A percentile compares a stretch with the other conserved stretches of the same genome.
These are phyloP conservation scores for Moxostoma hubbsi DNA, from an alignment of 2,797 vertebrate genomes.

Conservation along the genomic window DNA sequence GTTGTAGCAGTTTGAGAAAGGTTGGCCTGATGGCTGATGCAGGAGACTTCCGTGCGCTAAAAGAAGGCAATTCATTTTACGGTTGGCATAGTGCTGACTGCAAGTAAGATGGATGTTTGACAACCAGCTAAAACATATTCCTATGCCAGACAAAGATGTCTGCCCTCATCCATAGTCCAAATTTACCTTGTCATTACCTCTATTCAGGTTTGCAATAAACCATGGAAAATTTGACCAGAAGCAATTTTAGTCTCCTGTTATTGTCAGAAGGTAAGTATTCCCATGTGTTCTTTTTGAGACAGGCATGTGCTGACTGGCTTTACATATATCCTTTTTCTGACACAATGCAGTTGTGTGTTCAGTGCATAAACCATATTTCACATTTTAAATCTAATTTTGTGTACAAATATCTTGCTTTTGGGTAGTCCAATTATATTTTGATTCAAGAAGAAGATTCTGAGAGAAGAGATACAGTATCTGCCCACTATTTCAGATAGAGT, in stretches of 20 bases:
- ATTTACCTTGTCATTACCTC: slow-evolving; percentile 53
- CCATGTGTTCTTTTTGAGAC: slow-evolving; percentile 34
- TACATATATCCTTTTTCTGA: slow-evolving; percentile 45
- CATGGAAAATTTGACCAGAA: slow-evolving; percentile 60
- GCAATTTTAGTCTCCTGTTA: slow-evolving; percentile 55
- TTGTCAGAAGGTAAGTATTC: slow-evolving; percentile 55
- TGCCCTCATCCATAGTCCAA: slow-evolving; percentile 15
- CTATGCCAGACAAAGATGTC: slow-evolving; percentile 44
- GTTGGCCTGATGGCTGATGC: no score
- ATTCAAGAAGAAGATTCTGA: no score
- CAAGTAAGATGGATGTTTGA: slow-evolving; percentile 47
- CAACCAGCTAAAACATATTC: slow-evolving; percentile 32
- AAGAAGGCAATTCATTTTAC: neutral
- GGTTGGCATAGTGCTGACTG: slow-evolving; percentile 11
- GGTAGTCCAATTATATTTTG: no score
- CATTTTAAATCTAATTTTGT: no score
- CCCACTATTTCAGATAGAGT: neutral
- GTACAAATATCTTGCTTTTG: no score
- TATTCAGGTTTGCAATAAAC: slow-evolving; percentile 54
- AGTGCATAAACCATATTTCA: no score
- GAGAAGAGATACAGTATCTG: neutral
- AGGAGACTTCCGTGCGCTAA: slow-evolving; percentile 2
- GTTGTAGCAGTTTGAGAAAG: no score
- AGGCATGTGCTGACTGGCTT: slow-evolving; percentile 67
- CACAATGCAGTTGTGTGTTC: slow-evolving; percentile 20